Evolutionary conservation across 2,113 vertebrate species (phyloP).

Genomic region (Abramis brama): DNA sequence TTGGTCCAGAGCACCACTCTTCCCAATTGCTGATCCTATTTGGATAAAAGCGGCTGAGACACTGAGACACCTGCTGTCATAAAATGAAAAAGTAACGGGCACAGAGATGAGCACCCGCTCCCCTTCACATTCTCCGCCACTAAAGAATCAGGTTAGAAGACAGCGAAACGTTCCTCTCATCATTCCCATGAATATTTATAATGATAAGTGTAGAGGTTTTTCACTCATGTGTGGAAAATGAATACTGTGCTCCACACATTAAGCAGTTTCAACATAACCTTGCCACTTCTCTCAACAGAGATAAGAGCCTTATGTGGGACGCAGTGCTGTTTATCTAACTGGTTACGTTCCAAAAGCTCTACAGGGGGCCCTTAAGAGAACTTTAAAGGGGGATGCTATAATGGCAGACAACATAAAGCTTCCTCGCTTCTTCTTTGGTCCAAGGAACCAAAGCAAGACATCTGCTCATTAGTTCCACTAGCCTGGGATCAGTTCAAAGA

Average conservation of each 20-base stretch:
- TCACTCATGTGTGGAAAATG: conserved; percentile 16
- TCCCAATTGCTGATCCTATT: conserved; percentile 48
- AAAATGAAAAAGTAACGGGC: conserved; percentile 35
- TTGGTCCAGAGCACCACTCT: conserved; percentile 58
- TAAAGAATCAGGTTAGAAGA: conserved; percentile 11
- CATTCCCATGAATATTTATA: conserved; percentile 51
- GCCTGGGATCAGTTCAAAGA: conserved; percentile 25
- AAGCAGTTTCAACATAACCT: conserved; percentile 14
- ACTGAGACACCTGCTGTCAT: conserved; percentile 25
- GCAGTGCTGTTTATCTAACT: conserved; percentile 9
- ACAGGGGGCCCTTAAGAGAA: conserved; percentile 19
- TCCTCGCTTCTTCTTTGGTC: conserved; percentile 25
- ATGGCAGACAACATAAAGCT: conserved; percentile 38
- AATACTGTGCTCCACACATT: conserved; percentile 8
- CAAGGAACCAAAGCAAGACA: conserved; percentile 33
- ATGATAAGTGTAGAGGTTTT: conserved; percentile 6
- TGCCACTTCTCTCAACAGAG: conserved; percentile 29
- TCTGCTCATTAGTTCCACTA: conserved; percentile 47
- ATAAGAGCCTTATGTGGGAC: conserved; percentile 30
- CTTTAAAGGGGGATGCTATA: conserved; percentile 19
- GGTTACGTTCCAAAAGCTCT: conserved; percentile 30
- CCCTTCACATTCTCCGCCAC: background rate
- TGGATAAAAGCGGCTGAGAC: conserved; percentile 25
- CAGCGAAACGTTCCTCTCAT: conserved; percentile 31
- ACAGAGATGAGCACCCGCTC: background rate